Conservation (phyloP, 2,797 vertebrate species). For the Pipistrellus pipistrellus region DNA sequence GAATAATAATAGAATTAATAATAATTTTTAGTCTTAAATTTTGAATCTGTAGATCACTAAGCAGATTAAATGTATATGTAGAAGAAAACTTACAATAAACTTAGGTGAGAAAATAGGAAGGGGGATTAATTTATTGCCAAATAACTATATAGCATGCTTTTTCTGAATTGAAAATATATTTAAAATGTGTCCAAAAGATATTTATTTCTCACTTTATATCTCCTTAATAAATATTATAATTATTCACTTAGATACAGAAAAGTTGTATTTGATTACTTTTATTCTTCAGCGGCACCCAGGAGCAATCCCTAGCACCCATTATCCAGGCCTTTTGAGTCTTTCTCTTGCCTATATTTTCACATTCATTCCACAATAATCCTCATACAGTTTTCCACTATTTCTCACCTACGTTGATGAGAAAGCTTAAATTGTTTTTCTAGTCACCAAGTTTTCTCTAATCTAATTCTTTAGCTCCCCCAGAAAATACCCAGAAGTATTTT, state of each 20-base stretch:
- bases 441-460: not conserved
- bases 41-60: not conserved
- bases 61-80: conserved; percentile 13
- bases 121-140: not conserved
- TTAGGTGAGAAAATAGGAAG: conserved; percentile 41
- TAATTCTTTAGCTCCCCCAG: not conserved
- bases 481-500: conserved; percentile 6
- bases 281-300: not conserved
- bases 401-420: not conserved
- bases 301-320: not conserved
- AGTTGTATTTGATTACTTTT: not conserved
- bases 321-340: not conserved
- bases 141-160: not conserved
- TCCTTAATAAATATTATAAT: not conserved
- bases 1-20: conserved; percentile 23
- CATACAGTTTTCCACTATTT: not conserved
- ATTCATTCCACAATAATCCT: not conserved
- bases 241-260: not conserved
- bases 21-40: not conserved
- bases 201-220: not conserved
- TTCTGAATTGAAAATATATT: conserved; percentile 25
- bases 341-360: not conserved
- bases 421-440: not conserved
- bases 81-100: conserved; percentile 14
- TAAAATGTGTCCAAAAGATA: not conserved